Base-by-base conservation (phyloP, 2,113 vertebrate species). In the Microcebus tavaratra region DNA sequence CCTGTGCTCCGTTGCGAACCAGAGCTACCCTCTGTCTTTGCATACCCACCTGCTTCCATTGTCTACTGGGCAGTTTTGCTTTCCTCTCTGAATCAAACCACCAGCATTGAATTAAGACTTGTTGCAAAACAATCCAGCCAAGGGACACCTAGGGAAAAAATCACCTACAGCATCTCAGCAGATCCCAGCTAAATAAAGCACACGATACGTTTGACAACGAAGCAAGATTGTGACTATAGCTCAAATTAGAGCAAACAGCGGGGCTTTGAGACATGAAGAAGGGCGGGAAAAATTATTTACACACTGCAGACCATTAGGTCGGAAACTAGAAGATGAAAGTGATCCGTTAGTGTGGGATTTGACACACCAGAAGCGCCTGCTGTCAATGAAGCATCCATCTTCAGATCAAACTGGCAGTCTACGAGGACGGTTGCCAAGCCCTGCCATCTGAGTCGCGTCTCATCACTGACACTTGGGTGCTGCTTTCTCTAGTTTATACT, bases 191-290 rank as follows among this genome's bases (percentile, higher is more conserved):
- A 75, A 88, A 94, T 55, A 96, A 90, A 92, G 45, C 29, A 70
- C 34, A 87, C 57, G 50, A 57, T 79, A 14, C 45, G 31, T 91
- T 86, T 88, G 67, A 89, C 68, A 39, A 63, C 59, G 76, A 88
- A 67, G 36, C 59, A n/a, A 57, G 34, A 48, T 6, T 95, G 75
- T 85, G 88, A 39, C 70, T 65, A 1, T 85, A 48, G 88, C 55
- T 97, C 85, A 72, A 84, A 80, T 81, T 36, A 82, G 55, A 78
- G 59, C 72, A 89, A 95, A 48, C 4, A 85, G 23, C 20, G 59
- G 39, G 34, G 23, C 27, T 96, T 95, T 88, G 76, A 82, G 86
- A 78, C 61, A 92, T 23, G 50, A 97, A 53, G 48, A 75, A 81
- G 27, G 29, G 42, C 8, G 31, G 72, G 59, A 8, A 31, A 68